Conservation (phyloP, 2,113 vertebrate species). For the Nycticorax nycticorax region DNA sequence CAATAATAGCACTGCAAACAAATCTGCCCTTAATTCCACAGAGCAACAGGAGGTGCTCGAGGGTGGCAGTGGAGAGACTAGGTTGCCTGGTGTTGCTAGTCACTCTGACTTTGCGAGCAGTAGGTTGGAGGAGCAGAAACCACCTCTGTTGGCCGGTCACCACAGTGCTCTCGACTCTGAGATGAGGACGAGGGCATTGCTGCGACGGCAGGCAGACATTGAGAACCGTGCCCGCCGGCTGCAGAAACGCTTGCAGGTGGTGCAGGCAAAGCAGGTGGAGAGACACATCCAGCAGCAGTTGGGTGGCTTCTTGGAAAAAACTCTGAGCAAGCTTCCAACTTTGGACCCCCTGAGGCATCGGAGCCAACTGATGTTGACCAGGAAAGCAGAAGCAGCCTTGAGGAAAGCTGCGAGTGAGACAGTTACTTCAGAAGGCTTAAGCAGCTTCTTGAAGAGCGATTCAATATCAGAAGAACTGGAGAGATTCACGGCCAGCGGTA, state of each 20-base stretch:
- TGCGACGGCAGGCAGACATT: conserved; percentile 88
- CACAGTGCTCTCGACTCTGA: conserved; percentile 81
- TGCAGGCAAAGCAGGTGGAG: conserved; percentile 97
- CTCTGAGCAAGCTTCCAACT: conserved; percentile 81
- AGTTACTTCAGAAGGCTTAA: conserved; percentile 78
- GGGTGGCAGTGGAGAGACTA: conserved; percentile 54
- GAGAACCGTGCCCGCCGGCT: conserved; percentile 88
- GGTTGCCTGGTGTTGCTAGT: conserved; percentile 29
- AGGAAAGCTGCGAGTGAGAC: conserved; percentile 80
- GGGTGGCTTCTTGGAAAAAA: conserved; percentile 90
- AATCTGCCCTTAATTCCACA: conserved; percentile 65
- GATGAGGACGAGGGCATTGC: conserved; percentile 83
- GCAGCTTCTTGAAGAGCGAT: conserved; percentile 87
- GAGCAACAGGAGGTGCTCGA: conserved; percentile 72
- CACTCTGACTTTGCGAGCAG: conserved; percentile 60
- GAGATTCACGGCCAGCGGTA: conserved; percentile 88
- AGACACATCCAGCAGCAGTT: conserved; percentile 96
- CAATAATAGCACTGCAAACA: conserved; percentile 79
- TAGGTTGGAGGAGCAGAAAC: conserved; percentile 76
- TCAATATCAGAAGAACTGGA: conserved; percentile 89
- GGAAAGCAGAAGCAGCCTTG: conserved; percentile 83
- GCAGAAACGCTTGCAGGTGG: conserved; percentile 94
- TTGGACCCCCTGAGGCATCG: conserved; percentile 77
- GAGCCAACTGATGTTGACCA: conserved; percentile 79
- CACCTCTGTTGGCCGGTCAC: conserved; percentile 38